phyloP scores from a whole-genome alignment of 35 echinoderm and acorn worm genomes.

The Holothuria glaberrima region DNA sequence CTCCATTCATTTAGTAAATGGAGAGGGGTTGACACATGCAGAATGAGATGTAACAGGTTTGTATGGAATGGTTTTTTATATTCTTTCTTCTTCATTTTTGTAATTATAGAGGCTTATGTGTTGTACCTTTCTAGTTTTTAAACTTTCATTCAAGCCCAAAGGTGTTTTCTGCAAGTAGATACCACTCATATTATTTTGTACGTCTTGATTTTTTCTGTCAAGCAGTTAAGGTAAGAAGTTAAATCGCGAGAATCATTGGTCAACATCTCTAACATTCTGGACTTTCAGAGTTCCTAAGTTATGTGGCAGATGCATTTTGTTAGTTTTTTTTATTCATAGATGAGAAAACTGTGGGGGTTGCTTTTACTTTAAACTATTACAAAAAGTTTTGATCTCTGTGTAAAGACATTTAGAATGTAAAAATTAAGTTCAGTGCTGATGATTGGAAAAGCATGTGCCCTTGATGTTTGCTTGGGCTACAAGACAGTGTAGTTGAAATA shows the following conservation, averaged over 20 bases:
- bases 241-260: neutral
- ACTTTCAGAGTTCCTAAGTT: neutral
- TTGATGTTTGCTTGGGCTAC: neutral
- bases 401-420: neutral
- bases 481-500: constrained; percentile 8
- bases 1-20: neutral
- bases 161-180: constrained; percentile 8
- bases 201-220: neutral
- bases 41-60: constrained; percentile 2
- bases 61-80: constrained; percentile 1
- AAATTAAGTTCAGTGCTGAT: constrained; percentile 8
- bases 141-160: neutral
- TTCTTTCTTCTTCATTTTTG: neutral
- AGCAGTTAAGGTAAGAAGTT: neutral
- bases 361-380: neutral
- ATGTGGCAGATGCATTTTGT: neutral
- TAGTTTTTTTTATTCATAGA: neutral
- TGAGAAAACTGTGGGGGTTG: neutral
- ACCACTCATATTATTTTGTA: neutral
- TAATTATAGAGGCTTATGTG: neutral
- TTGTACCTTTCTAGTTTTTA: neutral
- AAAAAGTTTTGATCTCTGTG: neutral
- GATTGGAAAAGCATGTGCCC: neutral
- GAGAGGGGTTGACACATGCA: neutral
- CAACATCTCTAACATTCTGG: neutral